Conservation (phyloP, 2,113 vertebrate species). For the Alligator mississippiensis region DNA sequence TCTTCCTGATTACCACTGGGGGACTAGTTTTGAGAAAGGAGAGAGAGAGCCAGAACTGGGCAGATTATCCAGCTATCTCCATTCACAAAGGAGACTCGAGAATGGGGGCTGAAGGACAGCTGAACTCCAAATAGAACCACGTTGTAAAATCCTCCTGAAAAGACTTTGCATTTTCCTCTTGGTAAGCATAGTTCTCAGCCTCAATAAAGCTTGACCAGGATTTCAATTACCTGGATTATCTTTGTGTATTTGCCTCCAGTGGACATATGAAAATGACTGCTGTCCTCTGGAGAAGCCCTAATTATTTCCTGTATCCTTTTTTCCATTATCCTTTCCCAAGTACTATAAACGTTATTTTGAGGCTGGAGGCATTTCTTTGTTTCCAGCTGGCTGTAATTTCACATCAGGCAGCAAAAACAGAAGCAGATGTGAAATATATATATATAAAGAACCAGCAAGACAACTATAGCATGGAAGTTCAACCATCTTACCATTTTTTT, state of each 20-base stretch:
- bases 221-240: background rate
- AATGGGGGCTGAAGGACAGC: background rate
- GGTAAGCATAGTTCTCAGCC: background rate
- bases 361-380: fast-evolving
- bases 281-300: background rate
- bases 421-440: fast-evolving
- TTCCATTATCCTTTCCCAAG: background rate
- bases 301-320: background rate
- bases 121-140: background rate
- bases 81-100: no score
- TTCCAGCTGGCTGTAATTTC: background rate
- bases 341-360: fast-evolving
- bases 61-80: background rate
- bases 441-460: background rate
- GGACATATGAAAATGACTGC: fast-evolving
- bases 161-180: background rate
- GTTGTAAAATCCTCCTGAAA: fast-evolving
- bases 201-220: background rate
- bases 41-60: background rate
- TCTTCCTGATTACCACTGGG: background rate
- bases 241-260: background rate
- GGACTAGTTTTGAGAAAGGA: background rate
- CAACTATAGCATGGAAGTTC: no score
- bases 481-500: background rate
- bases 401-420: fast-evolving